Percentiles rank a stretch among this genome's conserved stretches.
Conservation (phyloP, 2,797 vertebrate genomes). For the Pitangus sulphuratus region DNA sequence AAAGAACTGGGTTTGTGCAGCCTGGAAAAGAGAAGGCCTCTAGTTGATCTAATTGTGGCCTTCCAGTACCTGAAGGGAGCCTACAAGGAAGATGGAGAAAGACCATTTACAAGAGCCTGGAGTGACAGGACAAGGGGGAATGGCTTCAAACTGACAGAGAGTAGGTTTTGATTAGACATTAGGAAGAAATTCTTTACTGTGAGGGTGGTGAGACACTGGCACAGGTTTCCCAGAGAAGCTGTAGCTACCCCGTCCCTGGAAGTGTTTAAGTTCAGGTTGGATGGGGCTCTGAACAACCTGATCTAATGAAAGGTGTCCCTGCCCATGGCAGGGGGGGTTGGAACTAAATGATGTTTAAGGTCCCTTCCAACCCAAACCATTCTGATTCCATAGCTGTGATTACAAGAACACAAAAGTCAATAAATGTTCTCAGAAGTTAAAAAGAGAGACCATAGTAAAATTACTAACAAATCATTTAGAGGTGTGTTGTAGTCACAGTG, state of each 20-base stretch:
- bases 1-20: background rate
- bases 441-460: background rate
- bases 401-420: background rate
- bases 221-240: fast-evolving
- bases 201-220: background rate
- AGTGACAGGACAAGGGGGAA: background rate
- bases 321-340: fast-evolving
- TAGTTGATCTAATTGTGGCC: background rate
- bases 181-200: fast-evolving
- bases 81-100: background rate
- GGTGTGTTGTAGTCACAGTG: background rate
- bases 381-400: background rate
- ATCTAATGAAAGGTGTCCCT: fast-evolving
- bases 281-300: background rate
- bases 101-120: background rate
- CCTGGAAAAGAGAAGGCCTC: background rate
- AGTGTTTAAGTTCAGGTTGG: fast-evolving
- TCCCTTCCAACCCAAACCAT: background rate
- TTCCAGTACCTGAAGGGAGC: background rate
- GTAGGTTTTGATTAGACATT: fast-evolving
- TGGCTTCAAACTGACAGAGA: background rate
- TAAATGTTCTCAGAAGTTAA: background rate
- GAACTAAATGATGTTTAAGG: fast-evolving
- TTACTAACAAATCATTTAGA: background rate
- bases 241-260: background rate